Percentiles rank a stretch among this genome's conserved stretches.
phyloP scores from a whole-genome alignment of 2,888 invertebrate genomes.

The Drosophila anomelani region DNA sequence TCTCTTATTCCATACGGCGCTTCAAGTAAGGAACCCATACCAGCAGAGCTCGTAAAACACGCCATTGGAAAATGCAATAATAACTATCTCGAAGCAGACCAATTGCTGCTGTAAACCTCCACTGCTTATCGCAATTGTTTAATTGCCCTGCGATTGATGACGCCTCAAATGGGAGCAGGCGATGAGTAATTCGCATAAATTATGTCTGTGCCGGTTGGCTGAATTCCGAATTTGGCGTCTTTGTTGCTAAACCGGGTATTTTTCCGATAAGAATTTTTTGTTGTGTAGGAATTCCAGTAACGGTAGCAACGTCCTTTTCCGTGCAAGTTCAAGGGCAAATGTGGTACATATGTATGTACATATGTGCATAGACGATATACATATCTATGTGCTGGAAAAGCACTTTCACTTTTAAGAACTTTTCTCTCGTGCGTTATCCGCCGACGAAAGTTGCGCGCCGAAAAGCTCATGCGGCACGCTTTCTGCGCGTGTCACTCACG shows the following conservation, averaged over 20 bases:
- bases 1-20: slow-evolving; percentile 40
- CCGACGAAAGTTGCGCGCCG: slow-evolving; percentile 41
- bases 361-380: neutral
- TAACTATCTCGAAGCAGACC: slow-evolving; percentile 48
- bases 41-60: slow-evolving; percentile 43
- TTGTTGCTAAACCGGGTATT: slow-evolving; percentile 1
- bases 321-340: slow-evolving; percentile 49
- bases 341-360: neutral
- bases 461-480: slow-evolving; percentile 55
- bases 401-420: slow-evolving; percentile 49
- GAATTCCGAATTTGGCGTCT: slow-evolving; percentile 5
- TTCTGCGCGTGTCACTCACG: slow-evolving; percentile 47
- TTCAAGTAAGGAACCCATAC: slow-evolving; percentile 22
- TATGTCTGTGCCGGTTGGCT: slow-evolving; percentile 16
- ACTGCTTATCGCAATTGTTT: slow-evolving; percentile 43
- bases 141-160: slow-evolving; percentile 14
- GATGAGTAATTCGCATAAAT: slow-evolving; percentile 30
- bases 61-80: slow-evolving; percentile 62
- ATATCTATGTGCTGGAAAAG: slow-evolving; percentile 32
- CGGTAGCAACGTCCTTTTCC: slow-evolving; percentile 38
- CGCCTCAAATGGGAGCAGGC: slow-evolving; percentile 7
- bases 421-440: slow-evolving; percentile 24
- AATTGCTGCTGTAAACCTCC: slow-evolving; percentile 41
- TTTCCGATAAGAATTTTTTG: slow-evolving; percentile 5
- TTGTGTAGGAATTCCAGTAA: slow-evolving; percentile 3